Base-by-base conservation (phyloP, 1,140 invertebrate genomes). In the Lerema accius region DNA sequence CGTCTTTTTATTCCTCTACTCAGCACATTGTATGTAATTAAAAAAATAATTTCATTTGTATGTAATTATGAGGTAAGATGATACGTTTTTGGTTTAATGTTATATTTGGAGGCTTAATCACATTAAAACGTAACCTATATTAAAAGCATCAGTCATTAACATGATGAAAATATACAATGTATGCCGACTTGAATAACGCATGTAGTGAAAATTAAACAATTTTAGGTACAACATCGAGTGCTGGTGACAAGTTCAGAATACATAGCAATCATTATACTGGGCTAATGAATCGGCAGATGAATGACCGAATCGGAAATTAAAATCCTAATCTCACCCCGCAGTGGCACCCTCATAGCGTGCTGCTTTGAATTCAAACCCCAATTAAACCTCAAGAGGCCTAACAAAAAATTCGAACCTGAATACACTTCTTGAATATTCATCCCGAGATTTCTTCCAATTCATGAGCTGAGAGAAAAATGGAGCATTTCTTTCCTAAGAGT, bases 311-410 rank as follows among this genome's bases (percentile, higher is more conserved):
- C 53, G 58, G 67, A n/a, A 69, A 73, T 76, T 72, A 72, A 74
- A 79, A 79, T 76, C 65, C 37, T 15, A 26, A 35, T 45, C 45
- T 32, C 26, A 35, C 13, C 53, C 39, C 13, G 19, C 14, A 56
- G 43, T 45, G 13, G 15, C n/a, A 16, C 17, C 19, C 23, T 65
- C 50, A 67, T 72, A 73, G 50, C n/a, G 26, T 23, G 37, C 53
- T 45, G 59, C 64, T 73, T 74, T 69, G 45, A 68, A 68, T 68
- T 65, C 69, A 15, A 55, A 62, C 65, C 61, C 65, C 69, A 76
- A 79, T 79, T 74, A 79, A 59, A 61, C 42, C 43, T 50, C 45
- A 28, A 42, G 40, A 56, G 40, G 7, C n/a, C n/a, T 23, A 35
- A 45, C 43, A 13, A 55, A 48, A 49, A 26, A 37, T 23, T 46